These are phyloP conservation scores for Drosophila lacicola DNA, from an alignment of 2,888 invertebrate genomes.

Conservation along the genomic window DNA sequence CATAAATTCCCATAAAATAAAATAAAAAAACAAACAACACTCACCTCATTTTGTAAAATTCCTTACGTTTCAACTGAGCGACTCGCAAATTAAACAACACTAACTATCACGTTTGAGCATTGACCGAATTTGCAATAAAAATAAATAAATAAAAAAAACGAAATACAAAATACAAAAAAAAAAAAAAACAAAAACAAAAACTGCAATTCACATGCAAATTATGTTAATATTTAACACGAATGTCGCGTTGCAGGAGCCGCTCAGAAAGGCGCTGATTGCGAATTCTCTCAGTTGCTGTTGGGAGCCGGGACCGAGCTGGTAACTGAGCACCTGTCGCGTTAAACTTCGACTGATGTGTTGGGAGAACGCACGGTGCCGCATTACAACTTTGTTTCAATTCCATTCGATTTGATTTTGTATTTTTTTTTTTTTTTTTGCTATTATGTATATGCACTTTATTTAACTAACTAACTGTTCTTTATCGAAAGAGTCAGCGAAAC, in stretches of 20 bases:
- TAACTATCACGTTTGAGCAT: constrained; percentile 34
- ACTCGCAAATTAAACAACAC: constrained; percentile 8
- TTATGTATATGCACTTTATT: constrained; percentile 27
- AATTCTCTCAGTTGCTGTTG: constrained; percentile 6
- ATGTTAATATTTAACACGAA: constrained; percentile 4
- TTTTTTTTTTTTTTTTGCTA: constrained; percentile 5
- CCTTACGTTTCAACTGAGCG: background rate
- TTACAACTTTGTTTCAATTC: constrained; percentile 57
- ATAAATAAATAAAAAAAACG: background rate
- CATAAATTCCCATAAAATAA: too few species aligned
- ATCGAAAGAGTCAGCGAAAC: constrained; percentile 35
- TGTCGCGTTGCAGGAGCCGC: constrained; percentile 14
- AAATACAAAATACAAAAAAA: constrained; percentile 3
- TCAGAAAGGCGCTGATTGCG: constrained; percentile 6
- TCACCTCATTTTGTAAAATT: constrained; percentile 53
- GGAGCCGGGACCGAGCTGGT: constrained; percentile 1
- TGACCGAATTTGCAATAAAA: constrained; percentile 22
- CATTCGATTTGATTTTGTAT: constrained; percentile 16
- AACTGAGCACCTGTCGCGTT: constrained; percentile 52
- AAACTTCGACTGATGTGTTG: constrained; percentile 44
- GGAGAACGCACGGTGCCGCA: constrained; percentile 25
- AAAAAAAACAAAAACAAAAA: background rate
- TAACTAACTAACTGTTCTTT: constrained; percentile 52
- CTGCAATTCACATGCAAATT: constrained; percentile 1
- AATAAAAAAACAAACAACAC: constrained; percentile 13